Base-by-base conservation (phyloP, 1,140 invertebrate species). In the Papilio xuthus region DNA sequence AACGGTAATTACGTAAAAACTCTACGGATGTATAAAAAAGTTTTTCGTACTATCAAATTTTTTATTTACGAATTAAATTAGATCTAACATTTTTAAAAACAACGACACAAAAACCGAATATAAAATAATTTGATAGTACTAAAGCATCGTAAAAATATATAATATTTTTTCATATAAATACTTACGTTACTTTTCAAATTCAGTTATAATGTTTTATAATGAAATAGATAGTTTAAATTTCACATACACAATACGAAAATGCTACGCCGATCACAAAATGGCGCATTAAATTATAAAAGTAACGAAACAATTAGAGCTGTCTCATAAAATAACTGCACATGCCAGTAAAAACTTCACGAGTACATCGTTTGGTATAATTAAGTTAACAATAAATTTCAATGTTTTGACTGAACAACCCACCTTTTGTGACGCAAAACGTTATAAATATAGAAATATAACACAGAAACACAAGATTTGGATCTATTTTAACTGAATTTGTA, bases 281-380 rank as follows among this genome's bases (percentile, higher is more conserved):
- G 88, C 89, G 88, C 82, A 78, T 80, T 82, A 83, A 83, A 85
- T 82, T 80, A 82, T 84, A 83, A 84, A 85, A 82, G 78, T 80
- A 83, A 86, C 81, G 79, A 84, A 86, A 86, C 85, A 89, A 88
- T 88, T 85, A 85, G 67, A 77, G n/a, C 78, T 79, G 81, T 87
- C 85, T 83, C 84, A 83, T 80, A 80, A 85, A 90, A 90, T 89
- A 90, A 89, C 85, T 86, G 86, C 88, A 90, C 89, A 90, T 89
- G 90, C 85, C 76, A 90, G 81, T 87, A 84, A 86, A 85, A 89
- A 89, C 80, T 84, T 82, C 79, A 82, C 82, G 80, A 81, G 84
- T 86, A 86, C 81, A 77, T 78, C 77, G 78, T 79, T 79, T 86
- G 83, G 82, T 83, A 82, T 86, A 86, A 87, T 86, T 89, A 85